Conservation (phyloP, 2,888 invertebrate genomes). For the Linhomoeus sp. region DNA sequence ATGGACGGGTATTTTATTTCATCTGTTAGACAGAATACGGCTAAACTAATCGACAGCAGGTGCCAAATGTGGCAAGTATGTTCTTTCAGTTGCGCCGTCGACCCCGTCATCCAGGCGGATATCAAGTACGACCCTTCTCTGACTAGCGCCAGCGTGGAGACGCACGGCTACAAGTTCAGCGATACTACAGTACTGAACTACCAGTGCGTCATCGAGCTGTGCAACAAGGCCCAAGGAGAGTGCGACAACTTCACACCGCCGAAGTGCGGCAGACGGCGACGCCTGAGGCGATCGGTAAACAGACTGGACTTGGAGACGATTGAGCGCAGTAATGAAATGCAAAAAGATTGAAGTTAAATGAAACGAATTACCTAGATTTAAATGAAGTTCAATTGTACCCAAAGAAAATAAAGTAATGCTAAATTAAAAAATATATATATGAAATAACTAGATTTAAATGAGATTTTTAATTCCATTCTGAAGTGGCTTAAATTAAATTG, state of each 20-base stretch:
- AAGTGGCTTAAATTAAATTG: too few relatives aligned
- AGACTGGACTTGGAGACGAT: not conserved
- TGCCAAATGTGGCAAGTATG: too few relatives aligned
- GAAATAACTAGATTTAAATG: too few relatives aligned
- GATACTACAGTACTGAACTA: slow-evolving; percentile 15
- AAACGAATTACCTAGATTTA: too few relatives aligned
- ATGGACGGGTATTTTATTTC: slow-evolving; percentile 19
- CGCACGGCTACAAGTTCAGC: slow-evolving; percentile 22
- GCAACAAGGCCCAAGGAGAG: slow-evolving; percentile 14
- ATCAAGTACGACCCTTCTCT: slow-evolving; percentile 13
- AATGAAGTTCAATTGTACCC: too few relatives aligned
- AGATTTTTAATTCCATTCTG: too few relatives aligned
- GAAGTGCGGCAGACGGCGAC: slow-evolving; percentile 9
- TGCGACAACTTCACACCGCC: slow-evolving; percentile 18
- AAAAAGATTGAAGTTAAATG: too few relatives aligned
- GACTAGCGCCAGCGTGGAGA: slow-evolving; percentile 16
- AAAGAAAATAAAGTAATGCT: too few relatives aligned
- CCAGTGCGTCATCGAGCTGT: slow-evolving; percentile 20
- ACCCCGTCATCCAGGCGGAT: slow-evolving; percentile 21
- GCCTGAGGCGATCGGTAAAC: not conserved
- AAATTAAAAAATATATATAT: too few relatives aligned
- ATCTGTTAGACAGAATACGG: not conserved
- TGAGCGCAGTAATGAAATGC: too few relatives aligned
- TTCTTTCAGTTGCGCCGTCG: slow-evolving; percentile 12
- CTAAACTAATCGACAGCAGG: too few relatives aligned